These are phyloP conservation scores for Rhynchophorus ferrugineus DNA, from an alignment of 1,140 invertebrate species.

Conservation along the genomic window DNA sequence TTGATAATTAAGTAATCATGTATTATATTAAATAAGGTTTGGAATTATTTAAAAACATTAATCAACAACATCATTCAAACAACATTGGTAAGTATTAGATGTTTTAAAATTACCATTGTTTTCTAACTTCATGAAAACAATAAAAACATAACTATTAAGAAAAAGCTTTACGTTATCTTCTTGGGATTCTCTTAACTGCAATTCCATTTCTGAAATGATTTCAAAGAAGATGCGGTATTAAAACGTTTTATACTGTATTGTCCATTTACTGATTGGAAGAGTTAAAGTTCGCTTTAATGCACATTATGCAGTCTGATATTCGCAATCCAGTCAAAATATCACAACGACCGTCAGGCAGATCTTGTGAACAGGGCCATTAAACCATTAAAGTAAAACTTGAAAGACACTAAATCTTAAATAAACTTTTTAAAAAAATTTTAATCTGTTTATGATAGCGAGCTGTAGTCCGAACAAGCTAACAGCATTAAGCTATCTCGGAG, in stretches of 20 bases:
- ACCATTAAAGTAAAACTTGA: slow-evolving; percentile 25
- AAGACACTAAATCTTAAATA: slow-evolving; percentile 24
- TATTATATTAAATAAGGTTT: no score
- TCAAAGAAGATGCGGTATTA: slow-evolving; percentile 18
- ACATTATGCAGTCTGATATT: slow-evolving; percentile 20
- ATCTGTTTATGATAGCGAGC: slow-evolving; percentile 26
- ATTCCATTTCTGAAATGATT: slow-evolving; percentile 21
- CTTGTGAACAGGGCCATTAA: slow-evolving; percentile 20
- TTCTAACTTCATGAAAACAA: no score
- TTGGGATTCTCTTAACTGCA: slow-evolving; percentile 7
- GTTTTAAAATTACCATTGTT: no score
- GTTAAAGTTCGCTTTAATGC: slow-evolving; percentile 22
- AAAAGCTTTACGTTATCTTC: slow-evolving; percentile 19
- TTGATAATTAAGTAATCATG: no score
- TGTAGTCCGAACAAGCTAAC: slow-evolving; percentile 24
- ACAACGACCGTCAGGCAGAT: slow-evolving; percentile 6
- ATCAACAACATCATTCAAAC: no score
- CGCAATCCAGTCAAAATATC: slow-evolving; percentile 14
- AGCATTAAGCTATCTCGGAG: slow-evolving; percentile 25
- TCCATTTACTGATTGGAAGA: slow-evolving; percentile 23
- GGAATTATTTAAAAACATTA: no score
- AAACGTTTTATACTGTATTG: slow-evolving; percentile 23
- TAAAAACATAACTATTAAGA: no score
- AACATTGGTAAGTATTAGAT: no score
- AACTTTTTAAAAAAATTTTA: slow-evolving; percentile 19